Evolutionary conservation across 2,888 invertebrate species (phyloP).

Genomic region (Papilio elwesi): DNA sequence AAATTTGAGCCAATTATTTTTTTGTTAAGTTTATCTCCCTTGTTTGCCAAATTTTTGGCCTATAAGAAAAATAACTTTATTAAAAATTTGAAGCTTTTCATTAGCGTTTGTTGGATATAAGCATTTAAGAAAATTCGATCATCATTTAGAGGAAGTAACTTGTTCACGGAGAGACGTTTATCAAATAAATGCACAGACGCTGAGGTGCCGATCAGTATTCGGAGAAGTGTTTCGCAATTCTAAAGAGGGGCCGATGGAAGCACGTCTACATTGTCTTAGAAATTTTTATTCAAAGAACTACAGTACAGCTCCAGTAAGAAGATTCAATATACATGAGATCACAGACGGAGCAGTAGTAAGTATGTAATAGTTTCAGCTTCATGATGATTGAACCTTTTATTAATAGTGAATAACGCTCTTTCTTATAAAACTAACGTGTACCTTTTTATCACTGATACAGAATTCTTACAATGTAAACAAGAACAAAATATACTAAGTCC

Average conservation of each 20-base stretch:
- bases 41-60: no score
- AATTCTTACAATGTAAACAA: no score
- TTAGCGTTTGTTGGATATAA: constrained; percentile 18
- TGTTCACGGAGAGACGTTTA: constrained; percentile 32
- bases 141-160: constrained; percentile 27
- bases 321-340: constrained; percentile 13
- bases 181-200: constrained; percentile 34
- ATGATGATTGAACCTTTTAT: background rate
- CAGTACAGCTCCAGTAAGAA: background rate
- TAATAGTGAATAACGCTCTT: background rate
- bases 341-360: background rate
- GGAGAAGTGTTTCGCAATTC: constrained; percentile 34
- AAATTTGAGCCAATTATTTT: no score
- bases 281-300: background rate
- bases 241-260: constrained; percentile 20
- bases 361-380: constrained; percentile 4
- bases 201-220: constrained; percentile 38
- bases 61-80: background rate
- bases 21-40: no score
- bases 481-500: no score
- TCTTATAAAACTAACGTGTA: background rate
- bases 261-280: constrained; percentile 33
- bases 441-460: background rate
- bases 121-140: constrained; percentile 12
- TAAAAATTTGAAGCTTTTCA: background rate